phyloP scores from a whole-genome alignment of 2,113 vertebrate genomes.

The Onychostoma macrolepis region DNA sequence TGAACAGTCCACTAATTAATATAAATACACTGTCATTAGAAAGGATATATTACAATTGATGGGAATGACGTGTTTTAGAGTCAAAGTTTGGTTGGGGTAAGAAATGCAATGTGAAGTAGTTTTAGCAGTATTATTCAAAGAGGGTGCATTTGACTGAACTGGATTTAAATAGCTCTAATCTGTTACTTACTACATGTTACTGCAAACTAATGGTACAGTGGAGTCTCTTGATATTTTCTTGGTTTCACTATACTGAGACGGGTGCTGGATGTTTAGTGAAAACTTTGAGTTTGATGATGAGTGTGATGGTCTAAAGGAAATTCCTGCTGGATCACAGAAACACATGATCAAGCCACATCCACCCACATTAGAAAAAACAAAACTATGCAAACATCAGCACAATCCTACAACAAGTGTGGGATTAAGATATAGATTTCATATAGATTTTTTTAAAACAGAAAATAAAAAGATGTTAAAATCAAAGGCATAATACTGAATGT shows the following conservation, averaged over 20 bases:
- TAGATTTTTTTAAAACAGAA: too few relatives aligned
- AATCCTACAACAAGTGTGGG: too few relatives aligned
- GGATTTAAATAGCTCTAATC: not conserved
- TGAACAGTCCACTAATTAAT: conserved; percentile 63
- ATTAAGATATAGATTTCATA: too few relatives aligned
- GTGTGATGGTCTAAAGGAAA: too few relatives aligned
- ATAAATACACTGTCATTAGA: conserved; percentile 42
- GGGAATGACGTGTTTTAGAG: not conserved
- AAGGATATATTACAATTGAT: conserved; percentile 13
- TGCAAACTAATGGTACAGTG: not conserved
- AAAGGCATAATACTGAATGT: too few relatives aligned
- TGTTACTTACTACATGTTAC: not conserved
- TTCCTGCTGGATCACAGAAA: too few relatives aligned
- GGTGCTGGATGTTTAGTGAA: too few relatives aligned
- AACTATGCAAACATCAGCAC: too few relatives aligned
- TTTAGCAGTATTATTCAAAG: not conserved
- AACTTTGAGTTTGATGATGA: too few relatives aligned
- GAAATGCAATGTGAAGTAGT: not conserved
- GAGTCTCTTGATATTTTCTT: not conserved
- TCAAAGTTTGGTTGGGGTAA: not conserved
- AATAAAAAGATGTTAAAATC: too few relatives aligned
- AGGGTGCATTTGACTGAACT: not conserved
- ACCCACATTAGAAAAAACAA: too few relatives aligned
- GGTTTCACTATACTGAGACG: not conserved
- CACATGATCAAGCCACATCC: too few relatives aligned